Evolutionary conservation across 2,797 vertebrate genomes (phyloP).

Genomic region (Enteromius argenteus): DNA sequence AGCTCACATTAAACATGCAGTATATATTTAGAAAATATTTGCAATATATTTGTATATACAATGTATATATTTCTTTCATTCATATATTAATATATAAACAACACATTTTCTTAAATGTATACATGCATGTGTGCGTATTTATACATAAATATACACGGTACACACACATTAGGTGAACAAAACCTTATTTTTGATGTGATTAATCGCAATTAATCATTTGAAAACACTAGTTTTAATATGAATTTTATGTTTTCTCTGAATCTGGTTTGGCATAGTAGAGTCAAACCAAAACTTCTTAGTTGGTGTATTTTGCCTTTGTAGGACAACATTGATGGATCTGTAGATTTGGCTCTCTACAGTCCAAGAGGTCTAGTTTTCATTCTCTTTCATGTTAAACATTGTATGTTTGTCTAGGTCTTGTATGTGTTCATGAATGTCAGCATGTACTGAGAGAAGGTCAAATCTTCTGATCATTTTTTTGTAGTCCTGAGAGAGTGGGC

Average conservation of each 20-base stretch:
- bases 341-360: not conserved
- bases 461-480: not conserved
- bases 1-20: not conserved
- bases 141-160: too few relatives aligned
- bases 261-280: not conserved
- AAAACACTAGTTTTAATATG: not conserved
- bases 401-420: not conserved
- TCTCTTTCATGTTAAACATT: not conserved
- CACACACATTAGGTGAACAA: too few relatives aligned
- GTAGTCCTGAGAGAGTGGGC: not conserved
- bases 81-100: too few relatives aligned
- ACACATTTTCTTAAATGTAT: too few relatives aligned
- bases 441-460: conserved; percentile 4
- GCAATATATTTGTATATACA: too few relatives aligned
- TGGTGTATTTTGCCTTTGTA: not conserved
- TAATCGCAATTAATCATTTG: too few relatives aligned
- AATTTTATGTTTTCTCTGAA: not conserved
- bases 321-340: not conserved
- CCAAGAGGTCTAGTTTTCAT: not conserved
- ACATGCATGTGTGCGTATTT: too few relatives aligned
- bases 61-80: too few relatives aligned
- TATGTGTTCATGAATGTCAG: not conserved
- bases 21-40: too few relatives aligned
- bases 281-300: not conserved
- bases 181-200: too few relatives aligned